Base-by-base conservation (phyloP, 1,140 invertebrate species). In the Drosophila bocki region DNA sequence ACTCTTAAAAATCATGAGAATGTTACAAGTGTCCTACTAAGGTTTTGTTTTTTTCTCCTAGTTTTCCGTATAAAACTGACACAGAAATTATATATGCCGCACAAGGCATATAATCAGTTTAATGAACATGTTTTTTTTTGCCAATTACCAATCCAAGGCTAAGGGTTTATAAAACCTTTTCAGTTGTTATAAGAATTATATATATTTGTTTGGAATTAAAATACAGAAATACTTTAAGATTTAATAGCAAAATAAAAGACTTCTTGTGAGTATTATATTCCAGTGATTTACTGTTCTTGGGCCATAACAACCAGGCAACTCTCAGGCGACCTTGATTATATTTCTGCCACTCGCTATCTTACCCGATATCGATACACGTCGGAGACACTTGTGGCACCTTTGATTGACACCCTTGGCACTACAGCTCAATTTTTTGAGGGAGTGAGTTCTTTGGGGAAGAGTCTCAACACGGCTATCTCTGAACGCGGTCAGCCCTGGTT, bases 331-430 rank as follows among this genome's bases (percentile, higher is more conserved):
- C 69, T 72, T 60, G 69, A n/a, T 41, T 35, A 62, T 62, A 53
- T 48, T 53, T 62, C 57, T 62, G 39, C 41, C 69, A 63, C 32
- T 62, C 39, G 41, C 48, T 74, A 74, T 75, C 71, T 47, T n/a
- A 29, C 26, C 57, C 41, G 42, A 63, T 47, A 75, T 75, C 58
- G 56, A 75, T 75, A 75, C 50, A 62, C 29, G 13, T 41, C 39
- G 57, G 57, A 75, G 71, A 75, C 71, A 75, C 71, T 77, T 78
- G 75, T 78, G 74, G 54, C 74, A 77, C 54, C 54, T 75, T 47
- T 75, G 70, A 75, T 75, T 75, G 71, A 75, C 70, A 75, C 57
- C 51, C 71, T 63, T 41, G 70, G 58, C 35, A 56, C 42, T 42
- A 75, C 70, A 74, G 48, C 70, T 75, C 58, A 75, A 63, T 63